Evolutionary conservation across 2,888 invertebrate genomes (phyloP), one percentile per base, ranked within the genome.

Genomic region (Cosmorhoe ocellata): DNA sequence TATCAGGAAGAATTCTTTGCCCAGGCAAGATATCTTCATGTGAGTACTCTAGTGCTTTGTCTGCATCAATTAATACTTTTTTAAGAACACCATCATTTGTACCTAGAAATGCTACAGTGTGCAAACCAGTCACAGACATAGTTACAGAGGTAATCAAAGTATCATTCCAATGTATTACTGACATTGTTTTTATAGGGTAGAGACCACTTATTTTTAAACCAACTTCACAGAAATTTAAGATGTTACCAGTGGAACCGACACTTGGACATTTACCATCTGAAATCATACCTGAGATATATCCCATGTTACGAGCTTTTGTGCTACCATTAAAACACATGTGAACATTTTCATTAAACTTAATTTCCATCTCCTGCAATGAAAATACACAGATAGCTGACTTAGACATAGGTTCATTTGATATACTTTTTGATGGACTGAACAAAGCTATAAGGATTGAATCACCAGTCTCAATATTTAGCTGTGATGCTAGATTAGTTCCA

Each of bases 241-340:
- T 97, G 77, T 97, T 98, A 26, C 97, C 97, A 44, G 96, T 94
- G 22, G 95, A 94, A 63, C 97, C 97, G 42, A 95, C 96, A 74
- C 93, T 93, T 12, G 97, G 97, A 86, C 98, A 98, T 77, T 96
- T 95, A 14, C 97, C 97, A 86, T 97, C 97, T 69, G 96, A 94
- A 68, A 98, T 96, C 68, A 95, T 95, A 7, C 97, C 97, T 58
- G 97, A 98, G 77, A 97, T 95, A 81, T 97, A 97, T 12, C 95
- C 97, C 94, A 96, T 95, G 74, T 96, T 97, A 38, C 98, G 94
- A 76, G 97, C 96, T 76, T 96, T 97, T 63, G 96, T 96, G 66
- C 96, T 96, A 26, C 98, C 98, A 83, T 98, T 97, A 79, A 98
- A 98, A 86, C 99, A 99, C 94, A 97, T 96, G 79, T 98, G 98